Evolutionary conservation across 2,797 vertebrate genomes (phyloP).

Genomic region (Acipenser oxyrinchus): DNA sequence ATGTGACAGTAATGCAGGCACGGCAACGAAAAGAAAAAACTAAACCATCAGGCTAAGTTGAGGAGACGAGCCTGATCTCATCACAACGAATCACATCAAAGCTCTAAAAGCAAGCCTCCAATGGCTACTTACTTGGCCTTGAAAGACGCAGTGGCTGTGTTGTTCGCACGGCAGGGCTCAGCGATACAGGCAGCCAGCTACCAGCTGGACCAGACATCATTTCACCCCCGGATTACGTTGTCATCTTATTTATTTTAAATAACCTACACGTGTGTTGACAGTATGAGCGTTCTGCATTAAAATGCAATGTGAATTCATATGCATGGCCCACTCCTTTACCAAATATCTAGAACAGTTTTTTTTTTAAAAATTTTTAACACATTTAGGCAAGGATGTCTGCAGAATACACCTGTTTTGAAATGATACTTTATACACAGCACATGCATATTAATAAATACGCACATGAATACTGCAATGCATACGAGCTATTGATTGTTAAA

Average conservation of each 20-base stretch:
- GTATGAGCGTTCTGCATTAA: no score
- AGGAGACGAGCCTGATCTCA: slow-evolving; percentile 26
- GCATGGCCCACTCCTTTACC: no score
- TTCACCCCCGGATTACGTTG: not conserved
- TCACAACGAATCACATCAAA: slow-evolving; percentile 32
- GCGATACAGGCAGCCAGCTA: slow-evolving; percentile 8
- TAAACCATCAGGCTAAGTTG: slow-evolving; percentile 22
- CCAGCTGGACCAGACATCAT: slow-evolving; percentile 14
- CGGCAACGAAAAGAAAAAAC: slow-evolving; percentile 19
- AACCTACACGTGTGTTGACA: no score
- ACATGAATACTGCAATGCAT: not conserved
- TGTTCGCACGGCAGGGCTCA: not conserved
- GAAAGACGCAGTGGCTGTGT: slow-evolving; percentile 23
- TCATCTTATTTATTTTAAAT: not conserved
- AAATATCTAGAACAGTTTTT: no score
- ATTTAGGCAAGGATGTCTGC: no score
- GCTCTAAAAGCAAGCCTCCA: slow-evolving; percentile 25
- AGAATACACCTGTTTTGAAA: no score
- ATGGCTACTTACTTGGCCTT: slow-evolving; percentile 10
- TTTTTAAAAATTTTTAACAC: no score
- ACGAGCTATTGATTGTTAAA: not conserved
- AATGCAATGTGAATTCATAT: no score
- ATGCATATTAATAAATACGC: not conserved
- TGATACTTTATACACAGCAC: not conserved
- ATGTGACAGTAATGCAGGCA: slow-evolving; percentile 29